A percentile compares a stretch with the other conserved stretches of the same genome.
Evolutionary conservation across 37 sponge, comb jelly and placozoan species (phyloP).

Genomic region (Hormiphora californensis): DNA sequence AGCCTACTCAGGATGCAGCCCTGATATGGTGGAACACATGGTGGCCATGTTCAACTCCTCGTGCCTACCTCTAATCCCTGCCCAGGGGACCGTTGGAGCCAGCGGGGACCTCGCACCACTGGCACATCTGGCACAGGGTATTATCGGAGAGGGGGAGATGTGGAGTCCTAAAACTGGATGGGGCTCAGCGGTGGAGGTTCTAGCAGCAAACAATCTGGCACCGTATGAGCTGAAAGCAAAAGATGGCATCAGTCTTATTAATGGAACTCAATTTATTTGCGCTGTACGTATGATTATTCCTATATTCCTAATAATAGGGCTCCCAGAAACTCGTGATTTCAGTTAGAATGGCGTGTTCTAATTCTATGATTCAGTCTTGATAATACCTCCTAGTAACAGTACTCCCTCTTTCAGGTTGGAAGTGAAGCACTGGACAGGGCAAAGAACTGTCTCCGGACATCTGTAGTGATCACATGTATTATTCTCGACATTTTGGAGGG

Average conservation of each 20-base stretch:
- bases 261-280: conserved; percentile 92
- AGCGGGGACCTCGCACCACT: conserved; percentile 97
- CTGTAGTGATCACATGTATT: conserved; percentile 64
- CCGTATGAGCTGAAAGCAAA: conserved; percentile 69
- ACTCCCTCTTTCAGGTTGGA: conserved; percentile 32
- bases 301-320: too few relatives aligned
- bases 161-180: conserved; percentile 92
- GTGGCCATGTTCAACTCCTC: conserved; percentile 55
- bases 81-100: conserved; percentile 93
- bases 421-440: background rate
- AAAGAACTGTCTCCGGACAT: background rate
- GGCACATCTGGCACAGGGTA: conserved; percentile 82
- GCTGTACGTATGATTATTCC: too few relatives aligned
- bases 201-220: conserved; percentile 65
- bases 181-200: conserved; percentile 70
- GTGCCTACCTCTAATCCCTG: conserved; percentile 31
- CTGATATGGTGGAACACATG: conserved; percentile 23
- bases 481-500: conserved; percentile 77
- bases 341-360: too few relatives aligned
- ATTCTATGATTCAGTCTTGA: too few relatives aligned
- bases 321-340: too few relatives aligned
- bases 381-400: too few relatives aligned
- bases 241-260: conserved; percentile 89
- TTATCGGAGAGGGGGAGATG: conserved; percentile 92
- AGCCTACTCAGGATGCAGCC: conserved; percentile 64